Evolutionary conservation across 2,113 vertebrate species (phyloP).

Genomic region (Calyptomena viridis): DNA sequence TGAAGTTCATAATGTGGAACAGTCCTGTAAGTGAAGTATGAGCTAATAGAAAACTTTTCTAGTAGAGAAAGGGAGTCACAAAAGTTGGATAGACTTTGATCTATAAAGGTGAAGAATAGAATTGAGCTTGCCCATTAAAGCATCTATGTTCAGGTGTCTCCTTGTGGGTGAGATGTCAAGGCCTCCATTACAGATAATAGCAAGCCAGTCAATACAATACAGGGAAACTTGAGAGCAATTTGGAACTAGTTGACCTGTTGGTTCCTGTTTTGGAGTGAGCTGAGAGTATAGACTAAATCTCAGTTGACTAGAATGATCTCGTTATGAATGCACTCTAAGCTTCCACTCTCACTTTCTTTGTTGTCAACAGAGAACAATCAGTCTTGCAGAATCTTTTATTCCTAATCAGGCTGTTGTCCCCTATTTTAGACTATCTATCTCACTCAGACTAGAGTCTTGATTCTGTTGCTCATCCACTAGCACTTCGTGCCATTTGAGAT

Average conservation of each 20-base stretch:
- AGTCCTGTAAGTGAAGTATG: neutral
- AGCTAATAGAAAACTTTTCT: neutral
- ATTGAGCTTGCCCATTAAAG: neutral
- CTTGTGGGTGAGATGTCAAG: neutral
- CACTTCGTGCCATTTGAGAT: neutral
- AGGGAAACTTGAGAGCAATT: neutral
- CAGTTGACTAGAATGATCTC: neutral
- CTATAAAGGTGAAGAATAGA: neutral
- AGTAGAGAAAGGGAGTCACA: neutral
- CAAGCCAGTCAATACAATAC: neutral
- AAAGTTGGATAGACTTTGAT: neutral
- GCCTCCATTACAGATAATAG: neutral
- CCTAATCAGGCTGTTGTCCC: neutral
- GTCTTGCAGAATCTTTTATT: neutral
- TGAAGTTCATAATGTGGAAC: neutral
- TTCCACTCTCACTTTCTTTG: neutral
- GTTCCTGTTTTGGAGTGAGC: neutral
- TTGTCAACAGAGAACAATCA: neutral
- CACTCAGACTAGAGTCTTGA: neutral
- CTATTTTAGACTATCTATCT: neutral
- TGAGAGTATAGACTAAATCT: neutral
- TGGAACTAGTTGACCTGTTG: neutral
- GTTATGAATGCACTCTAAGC: neutral
- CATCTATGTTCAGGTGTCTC: neutral
- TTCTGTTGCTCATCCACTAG: neutral